These are phyloP conservation scores for Copidosoma floridanum DNA, from an alignment of 1,140 invertebrate genomes.

Conservation along the genomic window DNA sequence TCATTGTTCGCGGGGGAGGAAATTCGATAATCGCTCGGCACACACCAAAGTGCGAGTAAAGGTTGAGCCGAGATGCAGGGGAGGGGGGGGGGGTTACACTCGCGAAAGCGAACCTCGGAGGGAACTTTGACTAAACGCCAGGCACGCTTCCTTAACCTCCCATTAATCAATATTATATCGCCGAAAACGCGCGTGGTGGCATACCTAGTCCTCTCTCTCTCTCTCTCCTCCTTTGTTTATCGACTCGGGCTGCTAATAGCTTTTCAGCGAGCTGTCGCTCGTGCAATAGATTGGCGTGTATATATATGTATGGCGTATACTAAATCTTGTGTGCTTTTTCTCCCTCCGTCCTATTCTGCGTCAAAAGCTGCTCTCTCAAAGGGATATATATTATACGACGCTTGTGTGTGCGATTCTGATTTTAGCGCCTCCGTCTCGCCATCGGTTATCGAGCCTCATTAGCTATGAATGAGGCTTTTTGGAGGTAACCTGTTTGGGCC, in stretches of 20 bases:
- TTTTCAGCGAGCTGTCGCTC: constrained; percentile 47
- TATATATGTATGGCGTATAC: no score
- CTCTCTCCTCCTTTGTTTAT: constrained; percentile 60
- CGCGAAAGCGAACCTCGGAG: constrained; percentile 45
- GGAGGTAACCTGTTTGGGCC: no score
- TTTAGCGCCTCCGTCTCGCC: background rate
- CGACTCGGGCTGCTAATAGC: constrained; percentile 54
- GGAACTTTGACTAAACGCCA: constrained; percentile 58
- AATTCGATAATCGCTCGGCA: constrained; percentile 59
- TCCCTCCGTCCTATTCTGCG: no score
- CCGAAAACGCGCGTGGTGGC: constrained; percentile 54
- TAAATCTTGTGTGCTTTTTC: no score
- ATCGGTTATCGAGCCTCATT: constrained; percentile 10
- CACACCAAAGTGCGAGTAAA: constrained; percentile 46
- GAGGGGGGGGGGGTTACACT: constrained; percentile 19
- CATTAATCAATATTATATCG: constrained; percentile 60
- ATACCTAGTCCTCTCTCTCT: no score
- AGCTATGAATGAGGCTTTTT: background rate
- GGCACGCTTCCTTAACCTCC: constrained; percentile 58
- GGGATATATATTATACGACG: no score
- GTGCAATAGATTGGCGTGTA: no score
- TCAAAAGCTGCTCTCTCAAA: no score
- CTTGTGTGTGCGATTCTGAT: constrained; percentile 12
- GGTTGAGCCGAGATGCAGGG: constrained; percentile 26
- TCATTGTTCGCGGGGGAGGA: constrained; percentile 57